A percentile compares a stretch with the other conserved stretches of the same genome.
phyloP scores from a whole-genome alignment of 2,888 invertebrate species.

The Amphipyra berbera region DNA sequence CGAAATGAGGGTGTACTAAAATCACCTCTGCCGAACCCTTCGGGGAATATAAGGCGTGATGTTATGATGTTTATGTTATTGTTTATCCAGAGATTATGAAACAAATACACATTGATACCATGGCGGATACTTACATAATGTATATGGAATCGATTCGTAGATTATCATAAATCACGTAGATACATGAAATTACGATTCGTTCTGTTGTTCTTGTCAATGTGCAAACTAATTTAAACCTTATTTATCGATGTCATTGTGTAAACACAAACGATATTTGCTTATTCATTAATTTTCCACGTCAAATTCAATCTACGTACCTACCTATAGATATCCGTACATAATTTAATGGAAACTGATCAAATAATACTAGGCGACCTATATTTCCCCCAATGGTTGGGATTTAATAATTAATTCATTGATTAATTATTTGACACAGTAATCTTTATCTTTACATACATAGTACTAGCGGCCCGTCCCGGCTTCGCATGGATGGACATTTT shows the following conservation, averaged over 20 bases:
- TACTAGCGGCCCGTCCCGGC: too few relatives aligned
- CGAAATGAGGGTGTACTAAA: too few relatives aligned
- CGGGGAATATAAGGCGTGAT: too few relatives aligned
- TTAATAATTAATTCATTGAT: constrained; percentile 16
- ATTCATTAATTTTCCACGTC: constrained; percentile 40
- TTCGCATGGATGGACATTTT: too few relatives aligned
- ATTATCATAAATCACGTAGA: constrained; percentile 30
- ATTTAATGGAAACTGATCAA: constrained; percentile 18
- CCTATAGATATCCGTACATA: constrained; percentile 32
- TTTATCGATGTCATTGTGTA: constrained; percentile 26
- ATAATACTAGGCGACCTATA: constrained; percentile 19
- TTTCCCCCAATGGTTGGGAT: neutral
- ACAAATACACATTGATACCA: too few relatives aligned
- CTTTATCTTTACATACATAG: too few relatives aligned
- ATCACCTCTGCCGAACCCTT: too few relatives aligned
- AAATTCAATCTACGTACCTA: constrained; percentile 39
- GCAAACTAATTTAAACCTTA: constrained; percentile 49
- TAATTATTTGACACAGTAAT: too few relatives aligned
- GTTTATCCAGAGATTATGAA: too few relatives aligned
- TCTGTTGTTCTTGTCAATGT: constrained; percentile 12
- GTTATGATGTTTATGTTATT: too few relatives aligned
- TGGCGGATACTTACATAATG: too few relatives aligned
- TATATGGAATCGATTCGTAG: too few relatives aligned
- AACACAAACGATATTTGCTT: constrained; percentile 30
- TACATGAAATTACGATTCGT: constrained; percentile 37